Conservation (phyloP, 2,113 vertebrate genomes). For the Vimba vimba region DNA sequence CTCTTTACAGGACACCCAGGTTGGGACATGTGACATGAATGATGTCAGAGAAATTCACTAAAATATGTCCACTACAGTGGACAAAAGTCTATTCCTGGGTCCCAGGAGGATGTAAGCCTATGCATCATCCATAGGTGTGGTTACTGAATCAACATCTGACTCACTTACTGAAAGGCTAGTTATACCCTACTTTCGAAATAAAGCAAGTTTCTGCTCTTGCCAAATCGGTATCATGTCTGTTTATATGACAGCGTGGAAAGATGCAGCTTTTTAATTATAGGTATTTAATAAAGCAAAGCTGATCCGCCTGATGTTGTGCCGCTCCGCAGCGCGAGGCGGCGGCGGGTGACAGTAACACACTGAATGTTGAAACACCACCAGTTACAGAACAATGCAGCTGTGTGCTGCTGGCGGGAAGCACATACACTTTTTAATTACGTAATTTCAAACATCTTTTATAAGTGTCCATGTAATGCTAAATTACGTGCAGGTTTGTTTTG, state of each 20-base stretch:
- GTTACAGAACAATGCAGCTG: background rate
- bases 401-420: background rate
- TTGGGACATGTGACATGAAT: too few species aligned
- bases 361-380: too few species aligned
- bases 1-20: too few species aligned
- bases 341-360: background rate
- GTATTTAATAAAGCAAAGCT: too few species aligned
- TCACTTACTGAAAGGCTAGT: background rate
- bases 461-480: background rate
- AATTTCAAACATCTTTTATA: background rate
- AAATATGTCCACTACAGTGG: too few species aligned
- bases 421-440: background rate
- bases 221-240: background rate
- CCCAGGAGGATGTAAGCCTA: too few species aligned
- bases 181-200: background rate
- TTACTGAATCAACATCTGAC: background rate
- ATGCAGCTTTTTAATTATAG: too few species aligned
- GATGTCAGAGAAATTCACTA: too few species aligned
- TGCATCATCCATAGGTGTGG: background rate
- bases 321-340: conserved; percentile 6
- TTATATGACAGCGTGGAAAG: background rate
- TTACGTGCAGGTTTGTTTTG: background rate
- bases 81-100: too few species aligned
- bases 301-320: background rate
- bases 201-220: background rate